phyloP scores from a whole-genome alignment of 2,888 invertebrate species.

The Xanthostigma xanthostigma region DNA sequence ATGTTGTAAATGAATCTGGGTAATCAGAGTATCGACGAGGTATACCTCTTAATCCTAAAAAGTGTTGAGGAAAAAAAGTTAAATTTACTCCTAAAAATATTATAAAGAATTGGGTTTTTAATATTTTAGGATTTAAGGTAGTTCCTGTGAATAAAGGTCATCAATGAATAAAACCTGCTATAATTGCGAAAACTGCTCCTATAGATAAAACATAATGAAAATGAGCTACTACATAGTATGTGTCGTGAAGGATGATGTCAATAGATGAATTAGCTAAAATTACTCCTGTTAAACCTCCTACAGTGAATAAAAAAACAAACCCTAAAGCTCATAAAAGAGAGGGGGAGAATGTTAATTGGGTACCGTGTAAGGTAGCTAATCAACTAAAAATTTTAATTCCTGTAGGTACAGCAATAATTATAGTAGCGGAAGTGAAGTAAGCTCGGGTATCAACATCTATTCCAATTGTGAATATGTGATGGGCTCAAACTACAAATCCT shows the following conservation, averaged over 20 bases:
- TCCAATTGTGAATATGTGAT: conserved; percentile 74
- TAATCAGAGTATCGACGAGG: conserved; percentile 66
- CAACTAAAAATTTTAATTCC: conserved; percentile 75
- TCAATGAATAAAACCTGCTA: conserved; percentile 58
- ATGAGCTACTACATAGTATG: conserved; percentile 73
- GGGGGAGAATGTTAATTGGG: conserved; percentile 41
- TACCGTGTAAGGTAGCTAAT: conserved; percentile 52
- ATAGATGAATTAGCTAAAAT: conserved; percentile 59
- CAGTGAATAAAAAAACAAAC: conserved; percentile 63
- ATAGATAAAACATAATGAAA: conserved; percentile 71
- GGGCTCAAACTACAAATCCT: conserved; percentile 74
- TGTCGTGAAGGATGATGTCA: conserved; percentile 65
- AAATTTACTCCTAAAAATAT: conserved; percentile 66
- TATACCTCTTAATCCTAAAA: conserved; percentile 52
- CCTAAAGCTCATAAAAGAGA: conserved; percentile 52
- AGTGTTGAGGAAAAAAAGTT: conserved; percentile 71
- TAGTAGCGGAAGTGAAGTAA: conserved; percentile 71
- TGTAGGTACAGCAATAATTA: conserved; percentile 76
- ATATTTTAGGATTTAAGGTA: conserved; percentile 37
- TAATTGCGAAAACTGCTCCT: conserved; percentile 66
- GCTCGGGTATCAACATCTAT: conserved; percentile 74
- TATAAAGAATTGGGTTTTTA: conserved; percentile 53
- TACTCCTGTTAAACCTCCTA: conserved; percentile 56
- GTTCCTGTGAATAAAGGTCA: conserved; percentile 51
- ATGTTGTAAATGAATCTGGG: conserved; percentile 45